Evolutionary conservation across 2,797 vertebrate species (phyloP), one percentile per base, ranked within the genome.

Genomic region (Etheostoma nigrum): DNA sequence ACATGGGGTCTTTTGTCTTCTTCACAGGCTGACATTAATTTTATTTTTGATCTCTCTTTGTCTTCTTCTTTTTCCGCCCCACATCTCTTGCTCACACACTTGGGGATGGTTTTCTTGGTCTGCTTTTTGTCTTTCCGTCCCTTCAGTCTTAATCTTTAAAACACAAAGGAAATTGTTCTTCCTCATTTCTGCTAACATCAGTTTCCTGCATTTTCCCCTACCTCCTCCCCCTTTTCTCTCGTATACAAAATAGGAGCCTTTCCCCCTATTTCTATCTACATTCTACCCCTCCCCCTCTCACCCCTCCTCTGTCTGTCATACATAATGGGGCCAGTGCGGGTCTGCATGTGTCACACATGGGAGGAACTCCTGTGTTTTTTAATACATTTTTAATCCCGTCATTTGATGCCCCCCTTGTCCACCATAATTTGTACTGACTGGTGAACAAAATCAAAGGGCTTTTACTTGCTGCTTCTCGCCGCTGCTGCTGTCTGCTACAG

Each of bases 321-420:
- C 88, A 91, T 86, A 93, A 91, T 93, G 86, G 90, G 87, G 79
- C 78, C 87, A 84, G 69, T 77, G 74, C 88, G 89, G 86, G 90
- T 86, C 86, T 89, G 88, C 89, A 85, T 87, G 89, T 89, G 85
- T 90, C 91, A 91, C 90, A 88, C 92, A 90, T 83, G 89, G 91
- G 91, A 87, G 88, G 92, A 93, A 94, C 91, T 90, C 91, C 91
- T 90, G 85, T 92, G 90, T 94, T 94, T 93, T 94, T 93, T 88
- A 93, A 94, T 94, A 94, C 88, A 94, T 93, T 93, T 94, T 92
- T 94, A 94, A 94, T 95, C 85, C 89, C 69, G 62, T 91, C 90
- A 91, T 92, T 94, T 94, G 92, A 90, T 93, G 92, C 91, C 86
- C 88, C 92, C 84, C 91, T 89, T 94, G 93, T 95, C 93, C 89